A percentile compares a stretch with the other conserved stretches of the same genome.
Conservation (phyloP, 2,113 vertebrate genomes). For the Vidua chalybeata region DNA sequence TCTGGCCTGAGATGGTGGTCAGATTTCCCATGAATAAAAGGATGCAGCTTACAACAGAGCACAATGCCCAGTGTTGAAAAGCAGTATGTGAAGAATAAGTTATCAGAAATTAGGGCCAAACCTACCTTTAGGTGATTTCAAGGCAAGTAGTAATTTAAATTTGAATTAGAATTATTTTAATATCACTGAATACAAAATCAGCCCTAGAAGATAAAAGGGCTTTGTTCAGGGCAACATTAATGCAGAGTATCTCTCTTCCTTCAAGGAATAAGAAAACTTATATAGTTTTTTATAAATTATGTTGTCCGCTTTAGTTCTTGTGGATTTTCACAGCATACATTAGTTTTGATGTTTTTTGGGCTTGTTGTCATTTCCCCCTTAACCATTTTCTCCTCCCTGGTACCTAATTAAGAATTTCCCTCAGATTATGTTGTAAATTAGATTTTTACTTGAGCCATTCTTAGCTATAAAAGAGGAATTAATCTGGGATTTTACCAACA, state of each 20-base stretch:
- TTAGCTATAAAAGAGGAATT: neutral
- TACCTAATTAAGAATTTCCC: slow-evolving; percentile 41
- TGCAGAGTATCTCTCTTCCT: neutral
- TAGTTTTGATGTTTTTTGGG: neutral
- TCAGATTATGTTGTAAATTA: neutral
- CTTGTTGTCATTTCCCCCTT: neutral
- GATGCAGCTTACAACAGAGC: neutral
- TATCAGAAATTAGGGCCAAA: neutral
- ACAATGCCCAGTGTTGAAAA: neutral
- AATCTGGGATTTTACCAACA: neutral
- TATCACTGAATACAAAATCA: neutral
- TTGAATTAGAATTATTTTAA: neutral
- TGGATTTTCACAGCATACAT: neutral
- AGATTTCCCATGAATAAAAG: neutral
- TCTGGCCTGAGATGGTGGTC: neutral
- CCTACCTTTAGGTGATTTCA: neutral
- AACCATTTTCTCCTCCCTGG: neutral
- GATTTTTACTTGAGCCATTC: slow-evolving; percentile 7
- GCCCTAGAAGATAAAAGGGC: neutral
- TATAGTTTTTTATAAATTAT: neutral
- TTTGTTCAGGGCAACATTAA: neutral
- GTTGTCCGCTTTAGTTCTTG: neutral
- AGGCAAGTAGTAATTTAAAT: neutral
- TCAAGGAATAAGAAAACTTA: neutral
- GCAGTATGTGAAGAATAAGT: neutral